Conservation (phyloP, 37 sponge, comb jelly and placozoan genomes). For the Amphimedon queenslandica region DNA sequence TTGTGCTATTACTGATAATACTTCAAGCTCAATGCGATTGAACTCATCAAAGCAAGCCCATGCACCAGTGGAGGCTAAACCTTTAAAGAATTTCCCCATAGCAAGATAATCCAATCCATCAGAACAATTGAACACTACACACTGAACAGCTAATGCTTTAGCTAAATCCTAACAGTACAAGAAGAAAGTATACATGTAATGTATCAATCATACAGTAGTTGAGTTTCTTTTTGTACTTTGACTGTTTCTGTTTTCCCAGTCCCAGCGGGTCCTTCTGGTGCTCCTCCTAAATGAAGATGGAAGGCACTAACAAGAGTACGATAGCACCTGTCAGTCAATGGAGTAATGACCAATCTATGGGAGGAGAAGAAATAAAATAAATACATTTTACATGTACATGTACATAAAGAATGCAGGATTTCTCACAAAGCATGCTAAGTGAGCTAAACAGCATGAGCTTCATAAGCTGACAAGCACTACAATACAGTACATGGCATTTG, state of each 20-base stretch:
- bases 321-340: slow-evolving; percentile 98
- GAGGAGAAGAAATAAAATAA: neutral
- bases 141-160: slow-evolving; percentile 92
- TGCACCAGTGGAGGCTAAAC: slow-evolving; percentile 92
- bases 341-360: slow-evolving; percentile 94
- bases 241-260: slow-evolving; percentile 83
- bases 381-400: no score
- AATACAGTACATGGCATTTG: no score
- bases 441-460: no score
- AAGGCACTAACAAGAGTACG: slow-evolving; percentile 98
- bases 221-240: slow-evolving; percentile 1
- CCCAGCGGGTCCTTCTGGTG: slow-evolving; percentile 99
- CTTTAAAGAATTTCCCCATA: slow-evolving; percentile 99
- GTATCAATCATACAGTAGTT: neutral
- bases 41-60: slow-evolving; percentile 99
- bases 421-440: no score
- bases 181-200: neutral
- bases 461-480: no score
- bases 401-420: no score
- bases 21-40: slow-evolving; percentile 94
- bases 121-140: slow-evolving; percentile 99
- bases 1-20: slow-evolving; percentile 88
- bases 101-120: slow-evolving; percentile 99
- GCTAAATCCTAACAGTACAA: slow-evolving; percentile 66
- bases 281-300: slow-evolving; percentile 95